phyloP scores from a whole-genome alignment of 2,888 invertebrate genomes.

The Lithophane socia region DNA sequence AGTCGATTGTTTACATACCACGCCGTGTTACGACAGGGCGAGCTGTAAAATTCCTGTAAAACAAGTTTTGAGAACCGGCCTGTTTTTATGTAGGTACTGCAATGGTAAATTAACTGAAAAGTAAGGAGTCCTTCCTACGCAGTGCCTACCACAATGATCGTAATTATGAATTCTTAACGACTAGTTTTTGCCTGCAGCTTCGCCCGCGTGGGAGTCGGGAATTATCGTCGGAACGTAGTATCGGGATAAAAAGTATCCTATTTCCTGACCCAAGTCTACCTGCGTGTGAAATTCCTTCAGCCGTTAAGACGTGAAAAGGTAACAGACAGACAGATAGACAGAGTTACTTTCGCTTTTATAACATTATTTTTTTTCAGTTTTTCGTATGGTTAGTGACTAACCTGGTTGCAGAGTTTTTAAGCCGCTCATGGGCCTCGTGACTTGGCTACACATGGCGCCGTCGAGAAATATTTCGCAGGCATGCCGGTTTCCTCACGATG shows the following conservation, averaged over 20 bases:
- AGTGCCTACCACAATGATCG: background rate
- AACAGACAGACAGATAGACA: no score
- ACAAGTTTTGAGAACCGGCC: constrained; percentile 7
- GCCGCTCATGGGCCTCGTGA: no score
- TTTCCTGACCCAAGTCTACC: background rate
- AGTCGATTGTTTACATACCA: constrained; percentile 27
- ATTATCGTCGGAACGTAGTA: no score
- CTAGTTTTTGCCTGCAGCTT: background rate
- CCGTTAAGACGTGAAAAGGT: background rate
- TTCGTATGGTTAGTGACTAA: no score
- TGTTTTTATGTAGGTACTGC: background rate
- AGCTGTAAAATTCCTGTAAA: constrained; percentile 28
- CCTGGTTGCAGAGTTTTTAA: no score
- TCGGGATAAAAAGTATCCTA: background rate
- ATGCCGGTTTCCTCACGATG: no score
- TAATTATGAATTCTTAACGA: background rate
- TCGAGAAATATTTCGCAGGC: no score
- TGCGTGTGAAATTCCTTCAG: background rate
- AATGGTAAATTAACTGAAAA: constrained; percentile 7
- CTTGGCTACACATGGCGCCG: no score
- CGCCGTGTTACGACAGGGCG: constrained; percentile 4
- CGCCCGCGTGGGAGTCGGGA: no score
- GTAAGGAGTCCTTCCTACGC: background rate
- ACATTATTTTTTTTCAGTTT: no score
- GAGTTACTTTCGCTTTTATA: background rate